These are phyloP conservation scores for Parnassius apollo DNA, from an alignment of 2,888 invertebrate genomes.

Conservation along the genomic window DNA sequence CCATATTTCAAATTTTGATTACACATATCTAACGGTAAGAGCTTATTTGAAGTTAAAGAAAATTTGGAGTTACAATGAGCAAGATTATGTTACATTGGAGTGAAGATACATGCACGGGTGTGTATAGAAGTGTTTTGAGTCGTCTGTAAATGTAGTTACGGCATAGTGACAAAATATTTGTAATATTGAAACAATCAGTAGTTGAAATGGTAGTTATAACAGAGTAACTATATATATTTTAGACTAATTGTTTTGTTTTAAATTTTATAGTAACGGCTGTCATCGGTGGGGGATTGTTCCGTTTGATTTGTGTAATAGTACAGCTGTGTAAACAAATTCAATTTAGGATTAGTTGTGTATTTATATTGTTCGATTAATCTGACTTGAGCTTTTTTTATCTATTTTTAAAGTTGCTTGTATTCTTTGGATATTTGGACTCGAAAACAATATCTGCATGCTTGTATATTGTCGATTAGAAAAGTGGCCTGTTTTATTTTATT, in stretches of 20 bases:
- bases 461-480: not conserved
- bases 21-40: constrained; percentile 15
- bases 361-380: constrained; percentile 40
- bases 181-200: constrained; percentile 7
- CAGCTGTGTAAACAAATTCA: constrained; percentile 46
- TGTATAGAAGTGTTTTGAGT: constrained; percentile 2
- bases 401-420: constrained; percentile 5
- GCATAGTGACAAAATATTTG: not conserved
- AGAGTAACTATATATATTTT: constrained; percentile 20
- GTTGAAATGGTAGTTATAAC: constrained; percentile 15
- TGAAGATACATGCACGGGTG: not conserved
- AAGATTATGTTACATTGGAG: constrained; percentile 13
- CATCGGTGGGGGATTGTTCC: constrained; percentile 36
- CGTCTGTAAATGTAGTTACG: not conserved
- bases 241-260: constrained; percentile 26
- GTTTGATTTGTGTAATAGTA: constrained; percentile 35
- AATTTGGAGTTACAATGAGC: not conserved
- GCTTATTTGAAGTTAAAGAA: constrained; percentile 4
- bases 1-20: constrained; percentile 4
- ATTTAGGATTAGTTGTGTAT: constrained; percentile 37
- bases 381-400: constrained; percentile 14
- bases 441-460: not conserved
- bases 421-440: not conserved
- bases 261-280: constrained; percentile 24
- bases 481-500: too few species aligned